Percentiles rank a stretch among this genome's conserved stretches.
phyloP scores from a whole-genome alignment of 2,113 vertebrate species.

The Malurus alboscapulatus region DNA sequence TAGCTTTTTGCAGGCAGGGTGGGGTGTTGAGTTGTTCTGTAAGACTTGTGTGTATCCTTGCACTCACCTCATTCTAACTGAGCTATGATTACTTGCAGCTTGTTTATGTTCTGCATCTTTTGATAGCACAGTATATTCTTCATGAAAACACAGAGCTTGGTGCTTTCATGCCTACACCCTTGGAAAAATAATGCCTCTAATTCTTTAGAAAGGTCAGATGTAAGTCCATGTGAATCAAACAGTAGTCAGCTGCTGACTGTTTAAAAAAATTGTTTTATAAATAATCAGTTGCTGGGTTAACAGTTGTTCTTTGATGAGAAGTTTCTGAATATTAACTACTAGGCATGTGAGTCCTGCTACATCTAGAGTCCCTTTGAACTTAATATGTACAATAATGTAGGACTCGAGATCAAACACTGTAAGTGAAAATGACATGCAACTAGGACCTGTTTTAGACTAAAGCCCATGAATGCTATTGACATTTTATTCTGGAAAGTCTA shows the following conservation, averaged over 20 bases:
- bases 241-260: neutral
- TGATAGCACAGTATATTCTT: neutral
- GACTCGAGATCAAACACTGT: neutral
- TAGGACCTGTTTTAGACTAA: neutral
- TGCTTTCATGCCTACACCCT: neutral
- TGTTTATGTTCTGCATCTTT: neutral
- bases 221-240: neutral
- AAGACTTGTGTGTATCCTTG: neutral
- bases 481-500: neutral
- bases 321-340: neutral
- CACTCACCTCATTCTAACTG: neutral
- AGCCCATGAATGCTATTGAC: neutral
- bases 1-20: neutral
- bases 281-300: conserved; percentile 7
- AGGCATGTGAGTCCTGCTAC: neutral
- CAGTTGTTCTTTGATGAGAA: conserved; percentile 12
- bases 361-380: conserved; percentile 29
- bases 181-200: neutral
- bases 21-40: neutral
- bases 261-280: neutral
- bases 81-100: neutral
- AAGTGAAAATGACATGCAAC: neutral
- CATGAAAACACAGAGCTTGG: neutral
- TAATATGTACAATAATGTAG: neutral
- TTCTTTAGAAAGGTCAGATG: neutral